Conservation (phyloP, 1,140 invertebrate species). For the Zaprionus ghesquierei region DNA sequence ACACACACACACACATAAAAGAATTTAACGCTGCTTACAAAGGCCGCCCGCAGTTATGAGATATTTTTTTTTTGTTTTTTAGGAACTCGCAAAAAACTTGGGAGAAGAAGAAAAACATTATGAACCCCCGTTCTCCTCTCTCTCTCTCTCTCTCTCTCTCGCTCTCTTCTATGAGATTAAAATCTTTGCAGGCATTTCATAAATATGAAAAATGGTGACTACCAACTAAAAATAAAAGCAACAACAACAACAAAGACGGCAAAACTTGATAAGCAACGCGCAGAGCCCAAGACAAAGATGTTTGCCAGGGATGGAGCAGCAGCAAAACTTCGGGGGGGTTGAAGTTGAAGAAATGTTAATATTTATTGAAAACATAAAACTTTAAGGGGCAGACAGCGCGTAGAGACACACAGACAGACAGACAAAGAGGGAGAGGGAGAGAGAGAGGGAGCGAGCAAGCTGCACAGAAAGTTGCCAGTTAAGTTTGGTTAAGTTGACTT, state of each 20-base stretch:
- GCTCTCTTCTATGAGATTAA: constrained; percentile 38
- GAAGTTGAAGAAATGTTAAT: constrained; percentile 47
- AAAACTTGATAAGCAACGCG: constrained; percentile 31
- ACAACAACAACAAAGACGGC: constrained; percentile 11
- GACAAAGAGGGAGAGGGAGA: neutral
- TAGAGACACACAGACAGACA: neutral
- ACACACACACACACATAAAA: constrained; percentile 9
- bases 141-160: neutral
- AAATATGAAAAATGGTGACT: constrained; percentile 54
- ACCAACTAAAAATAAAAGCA: constrained; percentile 48
- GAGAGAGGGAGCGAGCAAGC: neutral
- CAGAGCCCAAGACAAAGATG: neutral
- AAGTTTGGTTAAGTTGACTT: neutral
- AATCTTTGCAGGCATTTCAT: constrained; percentile 60
- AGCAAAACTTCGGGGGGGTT: neutral
- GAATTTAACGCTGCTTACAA: constrained; percentile 39
- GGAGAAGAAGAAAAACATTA: neutral
- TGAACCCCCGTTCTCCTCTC: neutral
- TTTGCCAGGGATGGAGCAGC: neutral
- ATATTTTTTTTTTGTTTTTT: constrained; percentile 41
- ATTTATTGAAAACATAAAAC: constrained; percentile 57
- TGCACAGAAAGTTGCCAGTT: neutral
- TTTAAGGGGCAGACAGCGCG: constrained; percentile 5
- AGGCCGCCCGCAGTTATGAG: constrained; percentile 48
- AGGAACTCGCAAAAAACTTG: neutral